Evolutionary conservation across 2,888 invertebrate species (phyloP), one percentile per base, ranked within the genome.

Genomic region (Calliopum simillimum): DNA sequence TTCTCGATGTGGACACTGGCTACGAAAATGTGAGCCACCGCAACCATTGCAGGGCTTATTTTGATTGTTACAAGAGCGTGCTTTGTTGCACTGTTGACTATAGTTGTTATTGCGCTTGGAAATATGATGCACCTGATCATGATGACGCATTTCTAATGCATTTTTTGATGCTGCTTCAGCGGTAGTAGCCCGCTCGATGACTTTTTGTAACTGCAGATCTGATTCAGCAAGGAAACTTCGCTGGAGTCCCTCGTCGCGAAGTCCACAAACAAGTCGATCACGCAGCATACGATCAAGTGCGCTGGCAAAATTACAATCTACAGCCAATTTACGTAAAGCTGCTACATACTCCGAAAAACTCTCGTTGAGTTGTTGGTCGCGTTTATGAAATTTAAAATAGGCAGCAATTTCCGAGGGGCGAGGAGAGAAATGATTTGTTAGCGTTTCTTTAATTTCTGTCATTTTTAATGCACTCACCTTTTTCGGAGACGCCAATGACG

Each of bases 351-450:
- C 69, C 6, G 66, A 12, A 64, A 73, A 66, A 41, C 56, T 47
- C 59, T 73, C 71, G 33, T 71, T 51, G 1, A 63, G 68, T n/a
- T 68, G 69, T 70, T 74, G 71, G 53, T 74, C 70, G 44, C 71
- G 70, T 56, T 70, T 71, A 25, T 73, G 70, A 11, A 74, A 73
- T 61, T 73, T 68, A 41, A 47, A 73, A 55, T 62, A 71, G 13
- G 73, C 68, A 8, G 70, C 70, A 51, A 74, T 74, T 71, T 74
- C 70, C 51, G 72, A 74, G 2, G 73, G 73, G 13, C 64, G 71
- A 21, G 70, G 69, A 64, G 66, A 70, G 55, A 70, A 72, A 53
- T 73, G 69, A 25, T 69, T 69, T 43, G 72, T 72, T 51, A 74
- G 23, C 21, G 70, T 21, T 8, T 69, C 33, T 12, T 72, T 63